Evolutionary conservation across 2,888 invertebrate genomes (phyloP).

Genomic region (Stramonita haemastoma): DNA sequence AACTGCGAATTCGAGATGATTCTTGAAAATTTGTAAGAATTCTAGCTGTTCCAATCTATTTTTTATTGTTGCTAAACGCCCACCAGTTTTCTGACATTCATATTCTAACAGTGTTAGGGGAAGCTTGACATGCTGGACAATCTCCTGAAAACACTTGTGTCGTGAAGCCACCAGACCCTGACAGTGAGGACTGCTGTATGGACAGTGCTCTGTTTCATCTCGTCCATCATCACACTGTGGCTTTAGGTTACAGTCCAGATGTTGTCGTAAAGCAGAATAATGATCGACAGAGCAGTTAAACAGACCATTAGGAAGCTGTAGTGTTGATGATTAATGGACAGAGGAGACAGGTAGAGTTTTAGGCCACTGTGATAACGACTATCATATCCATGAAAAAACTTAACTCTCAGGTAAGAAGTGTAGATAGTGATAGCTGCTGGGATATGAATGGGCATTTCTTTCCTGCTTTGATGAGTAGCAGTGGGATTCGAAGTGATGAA

Average conservation of each 20-base stretch:
- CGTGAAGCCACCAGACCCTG: no score
- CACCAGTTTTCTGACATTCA: not conserved
- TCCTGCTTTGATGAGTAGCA: not conserved
- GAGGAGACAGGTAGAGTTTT: not conserved
- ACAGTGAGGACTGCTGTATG: no score
- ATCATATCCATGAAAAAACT: not conserved
- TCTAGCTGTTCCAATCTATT: not conserved
- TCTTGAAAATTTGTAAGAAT: not conserved
- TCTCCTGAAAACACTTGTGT: not conserved
- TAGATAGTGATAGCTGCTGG: not conserved
- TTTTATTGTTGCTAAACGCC: not conserved
- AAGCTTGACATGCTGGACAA: not conserved
- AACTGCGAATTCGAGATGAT: not conserved
- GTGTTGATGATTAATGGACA: not conserved
- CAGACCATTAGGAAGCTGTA: not conserved
- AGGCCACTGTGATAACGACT: not conserved
- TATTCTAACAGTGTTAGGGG: not conserved
- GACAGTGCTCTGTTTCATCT: no score
- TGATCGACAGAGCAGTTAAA: conserved; percentile 15
- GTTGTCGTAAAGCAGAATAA: not conserved
- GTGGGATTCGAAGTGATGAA: no score
- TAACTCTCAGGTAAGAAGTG: not conserved
- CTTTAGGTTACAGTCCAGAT: no score
- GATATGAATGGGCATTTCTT: not conserved
- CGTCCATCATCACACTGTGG: no score